A percentile compares a stretch with the other conserved stretches of the same genome.
Conservation (phyloP, 35 echinoderm and acorn worm genomes). For the Anneissia japonica region DNA sequence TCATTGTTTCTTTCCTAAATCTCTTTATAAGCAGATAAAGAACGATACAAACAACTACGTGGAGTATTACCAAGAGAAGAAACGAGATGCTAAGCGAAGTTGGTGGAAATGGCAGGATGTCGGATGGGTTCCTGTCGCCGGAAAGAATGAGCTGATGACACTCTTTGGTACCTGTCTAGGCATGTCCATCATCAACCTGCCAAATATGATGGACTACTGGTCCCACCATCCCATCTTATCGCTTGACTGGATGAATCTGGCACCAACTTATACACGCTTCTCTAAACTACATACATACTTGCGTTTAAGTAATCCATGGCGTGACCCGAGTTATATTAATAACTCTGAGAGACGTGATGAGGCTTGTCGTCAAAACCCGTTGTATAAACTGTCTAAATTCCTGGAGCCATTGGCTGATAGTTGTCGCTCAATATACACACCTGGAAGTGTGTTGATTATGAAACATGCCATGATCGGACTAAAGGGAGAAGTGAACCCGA, state of each 20-base stretch:
- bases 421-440: not conserved
- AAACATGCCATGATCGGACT: not conserved
- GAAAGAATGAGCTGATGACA: slow-evolving; percentile 11
- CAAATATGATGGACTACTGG: slow-evolving; percentile 30
- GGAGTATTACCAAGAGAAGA: slow-evolving; percentile 38
- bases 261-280: not conserved
- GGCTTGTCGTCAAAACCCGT: slow-evolving; percentile 18
- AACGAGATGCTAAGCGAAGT: slow-evolving; percentile 7
- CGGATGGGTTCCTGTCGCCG: not conserved
- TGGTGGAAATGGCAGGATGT: slow-evolving; percentile 32
- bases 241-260: not conserved
- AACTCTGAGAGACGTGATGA: slow-evolving; percentile 30
- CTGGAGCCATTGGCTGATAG: not conserved
- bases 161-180: slow-evolving; percentile 24
- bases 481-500: not conserved
- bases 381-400: slow-evolving; percentile 19
- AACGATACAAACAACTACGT: slow-evolving; percentile 32
- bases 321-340: slow-evolving; percentile 19
- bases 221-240: not conserved
- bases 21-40: not conserved
- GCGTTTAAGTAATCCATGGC: slow-evolving; percentile 37
- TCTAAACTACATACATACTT: slow-evolving; percentile 22
- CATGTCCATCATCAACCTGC: slow-evolving; percentile 12
- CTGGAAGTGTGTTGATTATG: not conserved
- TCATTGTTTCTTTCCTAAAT: slow-evolving; percentile 12